Evolutionary conservation across 2,113 vertebrate genomes (phyloP).

Genomic region (Ptilonorhynchus violaceus): DNA sequence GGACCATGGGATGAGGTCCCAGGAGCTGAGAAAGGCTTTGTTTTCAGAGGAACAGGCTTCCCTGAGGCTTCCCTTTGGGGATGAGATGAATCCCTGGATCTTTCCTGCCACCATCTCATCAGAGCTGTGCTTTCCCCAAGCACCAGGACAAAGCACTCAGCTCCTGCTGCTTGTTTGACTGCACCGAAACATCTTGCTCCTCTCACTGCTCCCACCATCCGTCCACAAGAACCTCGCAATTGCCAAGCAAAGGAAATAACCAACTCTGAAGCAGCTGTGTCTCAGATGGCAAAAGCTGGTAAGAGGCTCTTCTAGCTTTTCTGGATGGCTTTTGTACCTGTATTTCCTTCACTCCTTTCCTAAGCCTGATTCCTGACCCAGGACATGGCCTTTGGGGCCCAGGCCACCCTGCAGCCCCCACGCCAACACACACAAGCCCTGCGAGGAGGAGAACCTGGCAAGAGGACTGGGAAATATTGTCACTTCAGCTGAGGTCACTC

Average conservation of each 20-base stretch:
- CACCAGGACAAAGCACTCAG: background rate
- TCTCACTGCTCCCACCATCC: background rate
- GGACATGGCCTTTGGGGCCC: background rate
- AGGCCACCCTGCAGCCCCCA: background rate
- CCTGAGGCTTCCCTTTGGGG: background rate
- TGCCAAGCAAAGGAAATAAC: background rate
- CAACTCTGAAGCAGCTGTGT: background rate
- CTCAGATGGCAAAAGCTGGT: background rate
- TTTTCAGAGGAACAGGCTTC: background rate
- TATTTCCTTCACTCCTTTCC: background rate
- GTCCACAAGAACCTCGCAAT: background rate
- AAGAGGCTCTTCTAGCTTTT: background rate
- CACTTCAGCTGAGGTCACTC: conserved; percentile 43
- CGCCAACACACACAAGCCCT: background rate
- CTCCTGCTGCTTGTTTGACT: background rate
- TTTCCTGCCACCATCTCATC: background rate
- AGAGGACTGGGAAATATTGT: conserved; percentile 37
- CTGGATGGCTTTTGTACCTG: background rate
- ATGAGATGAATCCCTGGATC: background rate
- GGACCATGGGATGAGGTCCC: background rate
- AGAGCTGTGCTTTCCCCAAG: background rate
- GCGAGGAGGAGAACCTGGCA: background rate
- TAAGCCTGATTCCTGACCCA: background rate
- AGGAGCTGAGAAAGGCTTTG: background rate
- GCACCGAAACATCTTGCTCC: background rate